These are phyloP conservation scores for Salminus brasiliensis DNA, from an alignment of 2,113 vertebrate species.

Conservation along the genomic window DNA sequence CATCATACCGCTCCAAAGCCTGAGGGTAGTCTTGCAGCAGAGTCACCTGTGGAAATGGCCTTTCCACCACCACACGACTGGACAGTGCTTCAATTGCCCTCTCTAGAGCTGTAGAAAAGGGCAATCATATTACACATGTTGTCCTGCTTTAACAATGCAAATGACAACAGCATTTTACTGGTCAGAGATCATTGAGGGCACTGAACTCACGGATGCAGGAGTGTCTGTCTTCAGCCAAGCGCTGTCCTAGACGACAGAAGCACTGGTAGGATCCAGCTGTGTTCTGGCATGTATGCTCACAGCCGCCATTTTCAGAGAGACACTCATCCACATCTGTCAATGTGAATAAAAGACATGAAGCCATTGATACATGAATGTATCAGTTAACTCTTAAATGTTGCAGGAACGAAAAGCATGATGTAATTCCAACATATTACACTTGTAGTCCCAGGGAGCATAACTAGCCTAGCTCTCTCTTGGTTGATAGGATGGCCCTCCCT, in stretches of 20 bases:
- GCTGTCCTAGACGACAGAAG: constrained; percentile 81
- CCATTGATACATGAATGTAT: neutral
- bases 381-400: neutral
- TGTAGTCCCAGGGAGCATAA: too few species aligned
- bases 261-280: constrained; percentile 88
- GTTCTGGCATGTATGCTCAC: constrained; percentile 88
- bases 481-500: too few species aligned
- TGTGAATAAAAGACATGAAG: neutral
- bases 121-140: neutral
- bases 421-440: too few species aligned
- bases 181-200: too few species aligned
- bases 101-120: constrained; percentile 72
- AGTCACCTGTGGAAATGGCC: constrained; percentile 77
- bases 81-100: constrained; percentile 74
- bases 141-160: neutral
- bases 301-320: constrained; percentile 73
- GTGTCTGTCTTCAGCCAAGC: constrained; percentile 80
- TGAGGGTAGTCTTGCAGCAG: constrained; percentile 82
- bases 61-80: constrained; percentile 62
- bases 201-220: constrained; percentile 83
- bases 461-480: too few species aligned
- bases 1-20: constrained; percentile 78
- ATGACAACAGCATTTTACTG: neutral
- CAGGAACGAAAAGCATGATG: neutral
- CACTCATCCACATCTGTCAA: constrained; percentile 91